Evolutionary conservation across 2,113 vertebrate species (phyloP).

Genomic region (Hemichromis elongatus): DNA sequence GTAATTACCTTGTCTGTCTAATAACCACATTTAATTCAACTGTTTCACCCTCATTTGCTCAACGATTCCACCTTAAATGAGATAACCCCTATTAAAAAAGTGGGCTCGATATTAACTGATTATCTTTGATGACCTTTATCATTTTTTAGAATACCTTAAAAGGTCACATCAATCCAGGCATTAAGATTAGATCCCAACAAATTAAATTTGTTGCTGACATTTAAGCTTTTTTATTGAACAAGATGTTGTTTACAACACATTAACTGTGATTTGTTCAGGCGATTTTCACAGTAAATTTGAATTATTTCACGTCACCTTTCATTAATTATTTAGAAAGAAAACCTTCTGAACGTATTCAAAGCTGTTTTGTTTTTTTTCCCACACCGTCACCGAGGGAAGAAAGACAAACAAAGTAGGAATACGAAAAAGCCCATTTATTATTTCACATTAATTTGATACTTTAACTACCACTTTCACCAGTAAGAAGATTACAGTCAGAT

Average conservation of each 20-base stretch:
- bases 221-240: constrained; percentile 18
- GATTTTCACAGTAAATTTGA: neutral
- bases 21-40: neutral
- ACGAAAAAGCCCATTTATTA: neutral
- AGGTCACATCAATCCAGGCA: constrained; percentile 52
- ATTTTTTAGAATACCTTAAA: constrained; percentile 57
- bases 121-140: constrained; percentile 55
- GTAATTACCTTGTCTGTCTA: neutral
- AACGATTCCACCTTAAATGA: constrained; percentile 8
- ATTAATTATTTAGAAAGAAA: neutral
- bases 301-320: neutral
- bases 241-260: neutral
- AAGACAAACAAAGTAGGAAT: neutral
- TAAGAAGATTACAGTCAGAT: neutral
- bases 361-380: neutral
- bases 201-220: constrained; percentile 45
- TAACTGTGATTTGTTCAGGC: neutral
- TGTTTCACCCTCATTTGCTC: neutral
- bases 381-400: neutral
- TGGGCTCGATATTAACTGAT: constrained; percentile 37
- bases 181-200: constrained; percentile 42
- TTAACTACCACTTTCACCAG: neutral
- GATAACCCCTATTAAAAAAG: neutral
- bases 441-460: neutral
- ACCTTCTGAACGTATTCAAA: neutral